Evolutionary conservation across 2,113 vertebrate genomes (phyloP).

Genomic region (Perca flavescens): DNA sequence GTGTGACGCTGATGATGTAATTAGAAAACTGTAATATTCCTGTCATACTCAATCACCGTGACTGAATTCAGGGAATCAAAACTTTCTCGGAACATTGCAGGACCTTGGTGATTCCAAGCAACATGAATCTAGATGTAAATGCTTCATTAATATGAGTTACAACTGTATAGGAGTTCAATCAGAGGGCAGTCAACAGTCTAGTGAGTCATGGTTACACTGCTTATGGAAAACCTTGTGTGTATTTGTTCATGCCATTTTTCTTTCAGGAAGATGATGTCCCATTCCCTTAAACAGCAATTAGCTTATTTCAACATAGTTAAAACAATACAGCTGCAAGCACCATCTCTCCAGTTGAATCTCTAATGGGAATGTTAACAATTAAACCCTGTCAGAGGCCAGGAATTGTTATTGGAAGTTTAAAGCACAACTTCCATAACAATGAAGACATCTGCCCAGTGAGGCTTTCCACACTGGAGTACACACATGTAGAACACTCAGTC

Average conservation of each 20-base stretch:
- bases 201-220: background rate
- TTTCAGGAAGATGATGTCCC: background rate
- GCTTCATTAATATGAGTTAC: background rate
- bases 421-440: slow-evolving; percentile 27
- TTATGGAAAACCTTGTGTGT: background rate
- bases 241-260: background rate
- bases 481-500: background rate
- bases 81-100: background rate
- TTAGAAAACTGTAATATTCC: slow-evolving; percentile 7
- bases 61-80: background rate
- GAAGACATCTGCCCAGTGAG: background rate
- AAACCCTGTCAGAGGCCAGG: slow-evolving; percentile 12
- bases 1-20: background rate
- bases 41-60: background rate
- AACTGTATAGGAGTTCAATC: background rate
- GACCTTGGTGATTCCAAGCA: background rate
- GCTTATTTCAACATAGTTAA: slow-evolving; percentile 13
- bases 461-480: background rate
- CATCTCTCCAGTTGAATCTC: slow-evolving; percentile 11
- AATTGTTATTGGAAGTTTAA: slow-evolving; percentile 5
- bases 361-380: slow-evolving; percentile 30
- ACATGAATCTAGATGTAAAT: background rate
- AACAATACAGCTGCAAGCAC: slow-evolving; percentile 19
- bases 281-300: slow-evolving; percentile 13
- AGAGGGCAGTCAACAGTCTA: slow-evolving; percentile 18